A percentile compares a stretch with the other conserved stretches of the same genome.
Evolutionary conservation across 2,113 vertebrate genomes (phyloP).

Genomic region (Galbula dea): DNA sequence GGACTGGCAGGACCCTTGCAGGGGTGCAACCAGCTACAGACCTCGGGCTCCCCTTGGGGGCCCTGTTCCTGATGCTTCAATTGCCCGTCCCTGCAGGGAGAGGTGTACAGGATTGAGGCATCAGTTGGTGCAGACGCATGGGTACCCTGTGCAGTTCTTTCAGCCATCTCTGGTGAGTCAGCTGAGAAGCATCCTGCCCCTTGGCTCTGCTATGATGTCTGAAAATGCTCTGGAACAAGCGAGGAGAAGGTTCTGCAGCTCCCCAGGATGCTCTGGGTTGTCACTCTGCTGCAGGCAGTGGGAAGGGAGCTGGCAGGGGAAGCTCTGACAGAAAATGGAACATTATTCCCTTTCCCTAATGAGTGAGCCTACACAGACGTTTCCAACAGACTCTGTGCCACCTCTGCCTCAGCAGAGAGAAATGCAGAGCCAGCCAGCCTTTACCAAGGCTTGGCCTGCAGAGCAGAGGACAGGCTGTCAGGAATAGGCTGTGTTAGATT

Average conservation of each 20-base stretch:
- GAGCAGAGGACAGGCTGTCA: background rate
- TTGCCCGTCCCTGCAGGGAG: background rate
- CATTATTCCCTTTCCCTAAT: background rate
- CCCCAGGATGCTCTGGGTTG: background rate
- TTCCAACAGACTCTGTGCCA: background rate
- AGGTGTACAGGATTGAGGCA: too few species aligned
- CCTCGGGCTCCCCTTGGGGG: background rate
- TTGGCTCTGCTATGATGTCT: background rate
- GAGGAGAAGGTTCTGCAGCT: background rate
- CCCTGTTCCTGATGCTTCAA: background rate
- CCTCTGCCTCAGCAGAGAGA: background rate
- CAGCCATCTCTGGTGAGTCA: background rate
- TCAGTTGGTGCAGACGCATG: background rate
- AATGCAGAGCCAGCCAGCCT: background rate
- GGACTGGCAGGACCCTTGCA: background rate
- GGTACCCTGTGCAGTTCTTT: background rate
- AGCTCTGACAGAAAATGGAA: background rate
- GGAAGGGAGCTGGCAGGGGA: background rate
- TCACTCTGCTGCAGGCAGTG: background rate
- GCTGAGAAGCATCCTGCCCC: background rate
- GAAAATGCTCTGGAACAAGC: background rate
- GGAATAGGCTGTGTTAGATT: background rate
- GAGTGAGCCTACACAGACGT: background rate
- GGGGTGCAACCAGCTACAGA: background rate
- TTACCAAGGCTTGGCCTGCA: background rate